These are phyloP conservation scores for Helarctos malayanus DNA, from an alignment of 2,797 vertebrate species.

Conservation along the genomic window DNA sequence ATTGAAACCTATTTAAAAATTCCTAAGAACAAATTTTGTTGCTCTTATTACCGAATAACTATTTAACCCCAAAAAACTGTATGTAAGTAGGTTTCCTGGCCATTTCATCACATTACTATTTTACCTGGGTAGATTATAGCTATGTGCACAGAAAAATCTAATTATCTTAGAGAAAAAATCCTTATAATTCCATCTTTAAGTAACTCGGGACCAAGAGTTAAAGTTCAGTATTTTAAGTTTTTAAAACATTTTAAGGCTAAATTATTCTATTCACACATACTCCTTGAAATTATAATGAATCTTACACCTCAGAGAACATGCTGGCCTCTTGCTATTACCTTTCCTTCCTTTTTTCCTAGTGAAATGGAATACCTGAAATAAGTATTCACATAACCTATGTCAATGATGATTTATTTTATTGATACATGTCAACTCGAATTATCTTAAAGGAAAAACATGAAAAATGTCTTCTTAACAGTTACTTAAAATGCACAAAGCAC, in stretches of 20 bases:
- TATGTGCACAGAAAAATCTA: neutral
- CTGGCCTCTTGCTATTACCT: neutral
- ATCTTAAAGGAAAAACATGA: neutral
- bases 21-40: neutral
- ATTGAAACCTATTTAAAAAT: slow-evolving; percentile 22
- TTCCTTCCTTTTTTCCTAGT: neutral
- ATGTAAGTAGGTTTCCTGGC: neutral
- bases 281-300: neutral
- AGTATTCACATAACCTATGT: neutral
- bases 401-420: neutral
- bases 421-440: neutral
- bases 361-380: neutral
- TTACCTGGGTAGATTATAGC: neutral
- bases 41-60: neutral
- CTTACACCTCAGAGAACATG: neutral
- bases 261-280: neutral
- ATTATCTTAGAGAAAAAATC: slow-evolving; percentile 21
- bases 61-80: neutral
- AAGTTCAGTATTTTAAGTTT: neutral
- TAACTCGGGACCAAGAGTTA: slow-evolving; percentile 6
- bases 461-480: slow-evolving; percentile 35
- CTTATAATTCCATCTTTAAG: neutral
- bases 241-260: neutral
- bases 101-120: slow-evolving; percentile 23
- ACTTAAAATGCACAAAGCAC: slow-evolving; percentile 28